Percentiles rank a stretch among this genome's conserved stretches.
phyloP scores from a whole-genome alignment of 30 jellyfish, hydroid and myxozoan genomes.

The Aurelia sp. region DNA sequence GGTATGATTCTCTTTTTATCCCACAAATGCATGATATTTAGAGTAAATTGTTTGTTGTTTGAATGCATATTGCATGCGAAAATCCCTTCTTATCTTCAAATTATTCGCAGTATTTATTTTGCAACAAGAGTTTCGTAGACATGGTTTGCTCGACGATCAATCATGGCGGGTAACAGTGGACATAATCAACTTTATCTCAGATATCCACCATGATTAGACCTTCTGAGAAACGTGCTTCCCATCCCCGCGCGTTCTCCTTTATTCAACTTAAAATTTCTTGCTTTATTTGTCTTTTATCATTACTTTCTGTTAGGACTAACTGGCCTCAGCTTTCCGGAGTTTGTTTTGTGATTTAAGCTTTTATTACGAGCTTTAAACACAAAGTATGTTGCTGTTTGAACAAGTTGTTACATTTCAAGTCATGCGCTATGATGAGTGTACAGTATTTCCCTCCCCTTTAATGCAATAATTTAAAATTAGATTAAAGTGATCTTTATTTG shows the following conservation, averaged over 20 bases:
- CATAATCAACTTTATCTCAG: slow-evolving; percentile 3
- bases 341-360: not conserved
- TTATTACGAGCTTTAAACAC: not conserved
- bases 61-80: not conserved
- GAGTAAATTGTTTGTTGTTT: not conserved
- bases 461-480: slow-evolving; percentile 32
- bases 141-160: slow-evolving; percentile 40
- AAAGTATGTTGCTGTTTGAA: not conserved
- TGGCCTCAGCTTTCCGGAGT: slow-evolving; percentile 1
- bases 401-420: not conserved
- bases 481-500: slow-evolving; percentile 15
- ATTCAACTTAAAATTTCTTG: not conserved
- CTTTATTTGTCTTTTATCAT: slow-evolving; percentile 3
- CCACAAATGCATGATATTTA: no score
- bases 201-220: not conserved
- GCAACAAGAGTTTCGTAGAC: not conserved
- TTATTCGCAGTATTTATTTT: not conserved
- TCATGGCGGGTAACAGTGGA: slow-evolving; percentile 34
- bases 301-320: not conserved
- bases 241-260: not conserved
- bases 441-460: slow-evolving; percentile 1
- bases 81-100: not conserved
- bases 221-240: not conserved
- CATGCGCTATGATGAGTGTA: no score
- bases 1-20: slow-evolving; percentile 30